These are phyloP conservation scores for Centrocercus urophasianus DNA, from an alignment of 2,113 vertebrate species.

Conservation along the genomic window DNA sequence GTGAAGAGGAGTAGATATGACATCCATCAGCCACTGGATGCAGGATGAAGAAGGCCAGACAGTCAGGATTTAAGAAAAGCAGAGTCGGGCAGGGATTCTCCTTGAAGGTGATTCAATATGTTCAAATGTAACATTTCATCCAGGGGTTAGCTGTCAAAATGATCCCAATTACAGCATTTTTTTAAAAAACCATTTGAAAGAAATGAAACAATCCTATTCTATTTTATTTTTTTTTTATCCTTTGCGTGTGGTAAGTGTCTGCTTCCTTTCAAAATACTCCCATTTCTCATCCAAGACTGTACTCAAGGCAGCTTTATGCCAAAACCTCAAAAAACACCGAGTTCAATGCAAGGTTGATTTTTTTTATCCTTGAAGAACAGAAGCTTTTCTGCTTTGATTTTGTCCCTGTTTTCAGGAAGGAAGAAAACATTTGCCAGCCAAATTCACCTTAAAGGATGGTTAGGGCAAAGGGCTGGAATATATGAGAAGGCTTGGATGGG, in stretches of 20 bases:
- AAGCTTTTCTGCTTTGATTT: constrained; percentile 18
- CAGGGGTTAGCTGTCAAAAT: neutral
- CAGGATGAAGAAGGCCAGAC: no score
- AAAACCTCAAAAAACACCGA: neutral
- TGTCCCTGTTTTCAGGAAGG: neutral
- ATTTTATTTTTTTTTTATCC: neutral
- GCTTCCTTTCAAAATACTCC: neutral
- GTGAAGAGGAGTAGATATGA: neutral
- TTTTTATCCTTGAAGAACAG: constrained; percentile 21
- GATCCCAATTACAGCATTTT: neutral
- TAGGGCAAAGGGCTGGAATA: neutral
- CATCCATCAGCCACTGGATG: neutral
- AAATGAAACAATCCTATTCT: neutral
- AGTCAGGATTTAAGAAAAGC: neutral
- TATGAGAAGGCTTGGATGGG: neutral
- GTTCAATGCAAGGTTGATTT: neutral
- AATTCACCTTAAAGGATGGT: neutral
- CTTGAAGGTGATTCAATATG: neutral
- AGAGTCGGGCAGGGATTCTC: neutral
- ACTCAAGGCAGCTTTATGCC: neutral
- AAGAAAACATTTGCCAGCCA: neutral
- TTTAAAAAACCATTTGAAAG: neutral
- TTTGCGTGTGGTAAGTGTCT: neutral
- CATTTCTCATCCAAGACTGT: neutral
- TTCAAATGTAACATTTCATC: neutral